phyloP scores from a whole-genome alignment of 2,888 invertebrate species.

The Eugnorisma glareosa region DNA sequence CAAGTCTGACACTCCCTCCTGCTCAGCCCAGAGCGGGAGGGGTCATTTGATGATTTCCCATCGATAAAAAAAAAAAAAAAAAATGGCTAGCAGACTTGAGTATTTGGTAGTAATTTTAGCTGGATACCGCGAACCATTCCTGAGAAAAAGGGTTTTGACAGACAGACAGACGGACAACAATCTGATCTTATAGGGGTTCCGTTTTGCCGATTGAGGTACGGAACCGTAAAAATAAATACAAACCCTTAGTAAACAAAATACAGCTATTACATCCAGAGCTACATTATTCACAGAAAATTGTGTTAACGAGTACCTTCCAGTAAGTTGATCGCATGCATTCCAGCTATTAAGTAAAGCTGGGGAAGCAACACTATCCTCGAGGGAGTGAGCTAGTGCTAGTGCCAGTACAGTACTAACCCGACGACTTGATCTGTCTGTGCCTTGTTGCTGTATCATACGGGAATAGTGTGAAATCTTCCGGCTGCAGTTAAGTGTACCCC shows the following conservation, averaged over 20 bases:
- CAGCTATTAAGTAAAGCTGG: slow-evolving; percentile 27
- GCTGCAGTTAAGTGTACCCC: background rate
- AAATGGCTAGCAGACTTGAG: too few relatives aligned
- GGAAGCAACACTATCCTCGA: slow-evolving; percentile 12
- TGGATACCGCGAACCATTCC: too few relatives aligned
- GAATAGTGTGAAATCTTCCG: background rate
- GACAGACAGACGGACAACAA: too few relatives aligned
- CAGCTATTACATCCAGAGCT: background rate
- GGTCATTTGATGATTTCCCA: too few relatives aligned
- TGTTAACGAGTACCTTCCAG: background rate
- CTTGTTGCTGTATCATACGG: slow-evolving; percentile 7
- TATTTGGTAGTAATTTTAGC: too few relatives aligned
- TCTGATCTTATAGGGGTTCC: too few relatives aligned
- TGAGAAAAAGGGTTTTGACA: too few relatives aligned
- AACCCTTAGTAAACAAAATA: background rate
- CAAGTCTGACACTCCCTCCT: too few relatives aligned
- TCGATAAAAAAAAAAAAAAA: too few relatives aligned
- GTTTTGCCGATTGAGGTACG: too few relatives aligned
- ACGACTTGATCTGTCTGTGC: slow-evolving; percentile 35
- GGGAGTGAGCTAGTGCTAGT: slow-evolving; percentile 23
- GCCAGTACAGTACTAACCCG: slow-evolving; percentile 13
- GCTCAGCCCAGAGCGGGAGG: too few relatives aligned
- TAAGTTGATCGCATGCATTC: slow-evolving; percentile 29
- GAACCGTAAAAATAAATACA: too few relatives aligned
- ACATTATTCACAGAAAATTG: background rate